Evolutionary conservation across 2,888 invertebrate genomes (phyloP).

Genomic region (Orthosia gothica): DNA sequence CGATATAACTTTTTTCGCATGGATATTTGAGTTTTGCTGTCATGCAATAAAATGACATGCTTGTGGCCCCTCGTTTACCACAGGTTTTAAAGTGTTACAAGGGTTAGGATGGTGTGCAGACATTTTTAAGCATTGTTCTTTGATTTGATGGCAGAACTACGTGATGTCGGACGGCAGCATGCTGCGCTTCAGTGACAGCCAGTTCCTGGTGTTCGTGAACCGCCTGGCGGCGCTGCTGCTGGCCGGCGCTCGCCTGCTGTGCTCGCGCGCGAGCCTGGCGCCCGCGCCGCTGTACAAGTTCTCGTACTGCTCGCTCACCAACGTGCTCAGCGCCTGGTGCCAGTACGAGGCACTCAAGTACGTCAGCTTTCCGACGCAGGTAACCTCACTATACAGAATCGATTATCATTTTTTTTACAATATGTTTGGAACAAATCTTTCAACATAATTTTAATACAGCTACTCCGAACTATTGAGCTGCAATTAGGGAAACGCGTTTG

Average conservation of each 20-base stretch:
- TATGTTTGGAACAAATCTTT: no score
- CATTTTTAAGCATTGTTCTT: no score
- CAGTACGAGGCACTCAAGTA: constrained; percentile 99
- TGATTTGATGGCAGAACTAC: constrained; percentile 91
- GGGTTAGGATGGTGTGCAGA: no score
- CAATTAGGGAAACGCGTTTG: no score
- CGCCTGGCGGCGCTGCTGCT: constrained; percentile 95
- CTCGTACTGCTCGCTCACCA: constrained; percentile 98
- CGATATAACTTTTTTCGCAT: no score
- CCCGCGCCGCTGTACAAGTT: constrained; percentile 98
- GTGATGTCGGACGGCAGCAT: constrained; percentile 92
- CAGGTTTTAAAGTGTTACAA: no score
- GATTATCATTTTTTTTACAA: no score
- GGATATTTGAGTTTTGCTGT: no score
- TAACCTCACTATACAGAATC: constrained; percentile 72
- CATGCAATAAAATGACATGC: no score
- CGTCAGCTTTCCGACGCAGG: constrained; percentile 99
- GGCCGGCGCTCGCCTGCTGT: constrained; percentile 90
- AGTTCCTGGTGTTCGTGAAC: constrained; percentile 99
- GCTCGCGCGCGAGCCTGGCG: constrained; percentile 93
- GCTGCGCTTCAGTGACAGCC: constrained; percentile 97
- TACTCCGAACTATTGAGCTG: no score
- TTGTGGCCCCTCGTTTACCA: no score
- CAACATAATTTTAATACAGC: no score
- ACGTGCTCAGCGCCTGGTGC: constrained; percentile 99